Evolutionary conservation across 2,113 vertebrate genomes (phyloP).

Genomic region (Phocoena sinus): DNA sequence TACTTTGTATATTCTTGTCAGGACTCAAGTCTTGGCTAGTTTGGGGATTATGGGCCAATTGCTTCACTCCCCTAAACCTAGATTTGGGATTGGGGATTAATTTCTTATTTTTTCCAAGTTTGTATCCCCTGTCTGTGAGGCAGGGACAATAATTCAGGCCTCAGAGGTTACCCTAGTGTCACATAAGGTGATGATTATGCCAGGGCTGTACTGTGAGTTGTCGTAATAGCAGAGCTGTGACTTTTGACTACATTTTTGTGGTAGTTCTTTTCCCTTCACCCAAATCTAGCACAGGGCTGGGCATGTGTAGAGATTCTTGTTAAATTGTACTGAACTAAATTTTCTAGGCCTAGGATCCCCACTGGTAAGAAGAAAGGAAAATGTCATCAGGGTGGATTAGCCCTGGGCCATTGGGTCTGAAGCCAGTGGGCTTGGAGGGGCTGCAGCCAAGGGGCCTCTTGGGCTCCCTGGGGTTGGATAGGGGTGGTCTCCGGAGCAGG

Average conservation of each 20-base stretch:
- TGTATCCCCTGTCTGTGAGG: background rate
- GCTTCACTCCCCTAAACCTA: background rate
- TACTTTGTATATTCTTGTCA: background rate
- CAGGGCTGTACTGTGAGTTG: background rate
- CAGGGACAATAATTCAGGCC: background rate
- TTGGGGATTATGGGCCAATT: background rate
- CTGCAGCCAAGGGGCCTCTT: accelerated
- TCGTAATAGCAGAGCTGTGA: background rate
- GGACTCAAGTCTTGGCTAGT: background rate
- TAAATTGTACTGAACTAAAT: background rate
- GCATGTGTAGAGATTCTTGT: background rate
- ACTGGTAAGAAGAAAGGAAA: background rate
- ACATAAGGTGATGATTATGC: background rate
- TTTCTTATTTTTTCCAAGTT: background rate
- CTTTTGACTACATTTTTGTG: background rate
- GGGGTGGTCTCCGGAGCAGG: background rate
- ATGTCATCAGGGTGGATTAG: background rate
- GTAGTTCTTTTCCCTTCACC: background rate
- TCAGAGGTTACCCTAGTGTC: accelerated
- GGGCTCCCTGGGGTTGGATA: background rate
- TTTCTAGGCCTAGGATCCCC: background rate
- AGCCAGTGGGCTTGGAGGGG: accelerated
- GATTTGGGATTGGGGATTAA: background rate
- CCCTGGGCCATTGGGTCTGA: background rate
- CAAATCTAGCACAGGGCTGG: background rate